Conservation (phyloP, 2,888 invertebrate genomes). For the Calephelis perditalis region DNA sequence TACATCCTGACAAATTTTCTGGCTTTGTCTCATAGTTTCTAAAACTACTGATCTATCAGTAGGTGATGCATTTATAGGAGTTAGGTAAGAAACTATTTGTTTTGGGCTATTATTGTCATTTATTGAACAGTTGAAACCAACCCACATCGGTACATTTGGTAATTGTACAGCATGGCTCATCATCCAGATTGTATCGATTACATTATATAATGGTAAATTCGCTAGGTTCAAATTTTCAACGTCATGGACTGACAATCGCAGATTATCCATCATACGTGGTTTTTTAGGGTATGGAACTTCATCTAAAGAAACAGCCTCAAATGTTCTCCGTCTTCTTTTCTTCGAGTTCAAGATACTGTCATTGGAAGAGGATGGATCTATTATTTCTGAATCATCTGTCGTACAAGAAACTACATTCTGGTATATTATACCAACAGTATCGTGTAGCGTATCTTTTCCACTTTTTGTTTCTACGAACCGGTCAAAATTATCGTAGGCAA, state of each 20-base stretch:
- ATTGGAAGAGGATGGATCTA: no score
- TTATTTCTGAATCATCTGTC: no score
- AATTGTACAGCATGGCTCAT: conserved; percentile 2
- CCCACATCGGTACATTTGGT: conserved; percentile 15
- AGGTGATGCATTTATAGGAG: conserved; percentile 24
- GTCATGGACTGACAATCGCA: no score
- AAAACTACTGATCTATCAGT: conserved; percentile 32
- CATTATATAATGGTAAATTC: not conserved
- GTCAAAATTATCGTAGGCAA: conserved; percentile 28
- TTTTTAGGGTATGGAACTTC: no score
- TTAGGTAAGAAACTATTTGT: conserved; percentile 8
- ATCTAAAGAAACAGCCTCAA: no score
- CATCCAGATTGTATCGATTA: conserved; percentile 8
- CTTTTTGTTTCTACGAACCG: conserved; percentile 26
- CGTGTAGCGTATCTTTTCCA: conserved; percentile 28
- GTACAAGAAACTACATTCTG: no score
- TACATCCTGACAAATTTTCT: conserved; percentile 27
- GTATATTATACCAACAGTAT: conserved; percentile 17
- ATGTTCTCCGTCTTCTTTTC: no score
- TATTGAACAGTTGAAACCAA: not conserved
- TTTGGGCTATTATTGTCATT: conserved; percentile 3
- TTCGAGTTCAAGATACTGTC: no score
- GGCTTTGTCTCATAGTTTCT: conserved; percentile 33
- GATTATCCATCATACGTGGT: no score
- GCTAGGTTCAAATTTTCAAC: no score